phyloP scores from a whole-genome alignment of 2,113 vertebrate species.

The Neofelis nebulosa region DNA sequence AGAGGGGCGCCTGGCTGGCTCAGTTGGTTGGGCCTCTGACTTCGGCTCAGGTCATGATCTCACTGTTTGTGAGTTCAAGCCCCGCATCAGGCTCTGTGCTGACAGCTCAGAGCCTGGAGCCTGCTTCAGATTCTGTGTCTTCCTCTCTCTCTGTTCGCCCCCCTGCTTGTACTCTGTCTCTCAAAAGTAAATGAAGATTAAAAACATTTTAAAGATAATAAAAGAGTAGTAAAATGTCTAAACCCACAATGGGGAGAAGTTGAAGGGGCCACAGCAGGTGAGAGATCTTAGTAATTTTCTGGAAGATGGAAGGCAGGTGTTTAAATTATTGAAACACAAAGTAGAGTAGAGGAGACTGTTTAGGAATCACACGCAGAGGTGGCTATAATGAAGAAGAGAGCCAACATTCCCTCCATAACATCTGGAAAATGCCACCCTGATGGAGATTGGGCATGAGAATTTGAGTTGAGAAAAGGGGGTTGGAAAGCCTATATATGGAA shows the following conservation, averaged over 20 bases:
- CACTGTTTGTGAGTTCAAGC: too few species aligned
- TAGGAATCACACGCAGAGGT: too few species aligned
- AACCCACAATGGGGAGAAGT: neutral
- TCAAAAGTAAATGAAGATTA: too few species aligned
- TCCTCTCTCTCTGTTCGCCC: too few species aligned
- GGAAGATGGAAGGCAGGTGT: neutral
- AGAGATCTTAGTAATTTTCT: neutral
- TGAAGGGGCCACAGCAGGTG: neutral
- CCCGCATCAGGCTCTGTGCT: too few species aligned
- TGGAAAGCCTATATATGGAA: neutral
- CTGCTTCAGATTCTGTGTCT: too few species aligned
- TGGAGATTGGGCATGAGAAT: neutral
- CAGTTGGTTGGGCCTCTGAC: too few species aligned
- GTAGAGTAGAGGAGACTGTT: neutral
- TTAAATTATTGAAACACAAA: neutral
- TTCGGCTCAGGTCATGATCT: too few species aligned
- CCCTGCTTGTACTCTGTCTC: too few species aligned
- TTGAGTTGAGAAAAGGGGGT: neutral
- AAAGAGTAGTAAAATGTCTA: neutral
- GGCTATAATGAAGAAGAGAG: neutral
- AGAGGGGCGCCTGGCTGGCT: too few species aligned
- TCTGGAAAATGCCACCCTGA: neutral
- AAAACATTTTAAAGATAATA: neutral
- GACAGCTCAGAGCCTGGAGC: too few species aligned
- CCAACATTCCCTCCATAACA: neutral